Base-by-base conservation (phyloP, 2,113 vertebrate genomes). In the Camelus bactrianus region DNA sequence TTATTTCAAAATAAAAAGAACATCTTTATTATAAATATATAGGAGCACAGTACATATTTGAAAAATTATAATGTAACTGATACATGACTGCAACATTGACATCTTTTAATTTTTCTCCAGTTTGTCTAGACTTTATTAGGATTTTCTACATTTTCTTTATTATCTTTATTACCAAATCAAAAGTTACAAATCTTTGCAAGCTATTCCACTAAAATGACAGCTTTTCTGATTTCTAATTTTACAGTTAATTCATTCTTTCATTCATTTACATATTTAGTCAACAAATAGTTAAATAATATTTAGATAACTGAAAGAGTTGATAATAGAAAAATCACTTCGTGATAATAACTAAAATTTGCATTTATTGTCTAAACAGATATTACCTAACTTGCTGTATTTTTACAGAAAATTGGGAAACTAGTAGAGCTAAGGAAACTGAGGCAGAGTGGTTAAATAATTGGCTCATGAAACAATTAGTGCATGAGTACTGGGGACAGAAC, bases 1-100 rank as follows among this genome's bases (percentile, higher is more conserved):
- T 89, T 73, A 84, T 84, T 80, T 94, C 24, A 79, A 76, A 94
- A 90, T 86, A 65, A 90, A 86, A 93, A 3, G 9, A 80, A 70
- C 8, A 92, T 79, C 56, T 60, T 72, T 22, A 67, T 91, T 95
- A 58, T 54, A 54, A 76, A 80, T n/a, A 69, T 6, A 84, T 16
- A 82, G 15, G 24, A 80, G 4, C 22, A 58, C 3, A 67, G 46
- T 42, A 75, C 14, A 84, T 5, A 88, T 50, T 62, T 89, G 22
- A 94, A 81, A 94, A 89, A 60, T 75, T 38, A 89, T 85, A 26
- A 64, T 62, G 35, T 72, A 92, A 60, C 9, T 62, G 30, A 79
- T 35, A 54, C 24, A 42, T 79, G 28, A 62, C 2, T 22, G 0
- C 9, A 6, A 77, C n/a, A 52, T 2, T 76, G 16, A 73, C 22